A percentile compares a stretch with the other conserved stretches of the same genome.
Evolutionary conservation across 1,140 invertebrate genomes (phyloP).

Genomic region (Neuroterus valhalla): DNA sequence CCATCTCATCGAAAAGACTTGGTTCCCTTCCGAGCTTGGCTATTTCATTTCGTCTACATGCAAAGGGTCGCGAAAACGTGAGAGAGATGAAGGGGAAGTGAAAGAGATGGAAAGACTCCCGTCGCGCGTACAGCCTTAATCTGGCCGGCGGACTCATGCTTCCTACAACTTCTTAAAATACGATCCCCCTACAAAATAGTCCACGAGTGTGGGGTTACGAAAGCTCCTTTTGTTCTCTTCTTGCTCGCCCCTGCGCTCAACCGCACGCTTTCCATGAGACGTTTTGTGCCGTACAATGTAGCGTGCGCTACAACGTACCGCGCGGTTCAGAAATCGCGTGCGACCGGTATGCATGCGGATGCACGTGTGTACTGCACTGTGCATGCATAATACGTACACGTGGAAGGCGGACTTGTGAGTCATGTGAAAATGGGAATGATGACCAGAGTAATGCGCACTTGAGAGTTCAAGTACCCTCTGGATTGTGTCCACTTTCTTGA

Average conservation of each 20-base stretch:
- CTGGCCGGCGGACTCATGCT: slow-evolving; percentile 57
- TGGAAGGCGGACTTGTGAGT: slow-evolving; percentile 9
- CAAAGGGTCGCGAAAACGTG: slow-evolving; percentile 22
- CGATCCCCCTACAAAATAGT: slow-evolving; percentile 60
- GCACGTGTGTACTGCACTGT: slow-evolving; percentile 3
- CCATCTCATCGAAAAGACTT: slow-evolving; percentile 25
- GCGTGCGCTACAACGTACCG: slow-evolving; percentile 30
- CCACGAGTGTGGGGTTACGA: slow-evolving; percentile 45
- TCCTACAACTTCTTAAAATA: slow-evolving; percentile 67
- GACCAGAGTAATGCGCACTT: slow-evolving; percentile 33
- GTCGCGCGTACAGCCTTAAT: slow-evolving; percentile 46
- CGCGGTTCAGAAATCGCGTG: slow-evolving; percentile 32
- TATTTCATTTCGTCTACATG: slow-evolving; percentile 14
- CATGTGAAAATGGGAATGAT: slow-evolving; percentile 45
- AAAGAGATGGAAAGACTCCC: slow-evolving; percentile 41
- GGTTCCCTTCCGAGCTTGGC: slow-evolving; percentile 11
- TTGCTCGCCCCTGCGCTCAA: slow-evolving; percentile 40
- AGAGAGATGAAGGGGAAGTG: slow-evolving; percentile 29
- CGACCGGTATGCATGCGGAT: slow-evolving; percentile 4
- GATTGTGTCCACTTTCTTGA: slow-evolving; percentile 2
- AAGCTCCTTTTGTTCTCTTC: slow-evolving; percentile 57
- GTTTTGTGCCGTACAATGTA: slow-evolving; percentile 44
- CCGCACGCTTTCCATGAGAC: slow-evolving; percentile 43
- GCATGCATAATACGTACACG: slow-evolving; percentile 33
- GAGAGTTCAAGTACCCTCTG: slow-evolving; percentile 40